Evolutionary conservation across 1,140 invertebrate genomes (phyloP).

Genomic region (Heterodera carotae): DNA sequence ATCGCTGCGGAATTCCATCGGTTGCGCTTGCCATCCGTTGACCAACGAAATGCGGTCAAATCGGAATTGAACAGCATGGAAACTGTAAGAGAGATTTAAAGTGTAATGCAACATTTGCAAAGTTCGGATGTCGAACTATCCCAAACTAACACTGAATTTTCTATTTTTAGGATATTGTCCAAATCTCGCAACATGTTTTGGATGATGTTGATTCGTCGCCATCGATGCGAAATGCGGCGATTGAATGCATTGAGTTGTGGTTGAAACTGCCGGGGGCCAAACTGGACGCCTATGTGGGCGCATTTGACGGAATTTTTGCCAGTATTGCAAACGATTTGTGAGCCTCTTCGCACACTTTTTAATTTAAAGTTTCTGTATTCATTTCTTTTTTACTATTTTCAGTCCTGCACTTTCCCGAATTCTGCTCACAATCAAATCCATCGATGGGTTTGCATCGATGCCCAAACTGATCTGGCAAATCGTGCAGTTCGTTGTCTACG

Average conservation of each 20-base stretch:
- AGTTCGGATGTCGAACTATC: not conserved
- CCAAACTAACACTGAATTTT: not conserved
- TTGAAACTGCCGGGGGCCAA: conserved; percentile 21
- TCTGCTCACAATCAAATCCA: conserved; percentile 28
- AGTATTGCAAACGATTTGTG: conserved; percentile 28
- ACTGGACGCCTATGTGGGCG: conserved; percentile 11
- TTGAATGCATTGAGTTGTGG: conserved; percentile 35
- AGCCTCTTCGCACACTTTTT: too few species aligned
- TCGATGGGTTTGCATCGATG: conserved; percentile 7
- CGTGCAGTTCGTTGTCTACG: conserved; percentile 9
- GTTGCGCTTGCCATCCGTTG: conserved; percentile 20
- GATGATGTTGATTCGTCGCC: conserved; percentile 17
- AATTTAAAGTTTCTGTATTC: not conserved
- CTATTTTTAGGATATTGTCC: conserved; percentile 11
- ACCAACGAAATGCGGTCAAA: conserved; percentile 24
- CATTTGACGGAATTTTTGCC: conserved; percentile 23
- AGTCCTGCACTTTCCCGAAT: conserved; percentile 17
- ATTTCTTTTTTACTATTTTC: conserved; percentile 15
- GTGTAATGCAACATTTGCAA: not conserved
- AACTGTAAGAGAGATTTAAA: conserved; percentile 13
- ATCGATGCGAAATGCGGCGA: conserved; percentile 27
- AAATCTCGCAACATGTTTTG: conserved; percentile 26
- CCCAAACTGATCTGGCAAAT: conserved; percentile 29
- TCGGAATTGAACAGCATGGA: conserved; percentile 16
- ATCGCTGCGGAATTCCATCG: conserved; percentile 28